Evolutionary conservation across 2,113 vertebrate species (phyloP).

Genomic region (Mesembrinibis cayennensis): DNA sequence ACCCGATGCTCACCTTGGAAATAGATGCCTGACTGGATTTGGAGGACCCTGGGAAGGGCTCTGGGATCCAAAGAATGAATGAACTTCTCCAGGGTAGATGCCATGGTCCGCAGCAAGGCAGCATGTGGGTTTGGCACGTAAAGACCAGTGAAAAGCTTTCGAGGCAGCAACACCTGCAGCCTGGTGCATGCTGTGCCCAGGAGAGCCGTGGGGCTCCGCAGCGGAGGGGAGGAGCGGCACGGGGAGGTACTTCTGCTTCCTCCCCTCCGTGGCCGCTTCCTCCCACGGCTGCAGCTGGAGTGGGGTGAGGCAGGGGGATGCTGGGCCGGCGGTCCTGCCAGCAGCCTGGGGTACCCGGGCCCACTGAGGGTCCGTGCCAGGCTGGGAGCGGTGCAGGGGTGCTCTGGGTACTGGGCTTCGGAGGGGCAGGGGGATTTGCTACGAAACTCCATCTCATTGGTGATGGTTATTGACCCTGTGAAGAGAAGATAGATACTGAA

Average conservation of each 20-base stretch:
- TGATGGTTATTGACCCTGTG: not conserved
- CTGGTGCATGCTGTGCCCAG: not conserved
- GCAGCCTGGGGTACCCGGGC: not conserved
- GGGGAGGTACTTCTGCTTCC: constrained; percentile 37
- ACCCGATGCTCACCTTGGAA: constrained; percentile 75
- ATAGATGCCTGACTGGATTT: constrained; percentile 86
- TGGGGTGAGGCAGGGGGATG: not conserved
- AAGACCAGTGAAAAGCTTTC: not conserved
- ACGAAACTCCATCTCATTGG: fast-evolving
- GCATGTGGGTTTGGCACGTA: not conserved
- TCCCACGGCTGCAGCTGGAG: constrained; percentile 20
- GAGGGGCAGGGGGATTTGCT: not conserved
- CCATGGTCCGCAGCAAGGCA: constrained; percentile 61
- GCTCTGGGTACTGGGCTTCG: not conserved
- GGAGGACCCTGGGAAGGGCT: constrained; percentile 82
- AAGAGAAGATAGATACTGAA: not conserved
- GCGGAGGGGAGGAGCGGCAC: not conserved
- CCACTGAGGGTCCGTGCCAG: not conserved
- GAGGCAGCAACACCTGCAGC: not conserved
- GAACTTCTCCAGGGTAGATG: constrained; percentile 77
- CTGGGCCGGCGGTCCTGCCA: fast-evolving
- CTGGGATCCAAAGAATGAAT: constrained; percentile 77
- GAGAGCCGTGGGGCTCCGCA: not conserved
- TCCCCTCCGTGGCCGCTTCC: constrained; percentile 60
- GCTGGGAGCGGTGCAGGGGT: not conserved